phyloP scores from a whole-genome alignment of 1,140 invertebrate genomes.

The Idris sp. region DNA sequence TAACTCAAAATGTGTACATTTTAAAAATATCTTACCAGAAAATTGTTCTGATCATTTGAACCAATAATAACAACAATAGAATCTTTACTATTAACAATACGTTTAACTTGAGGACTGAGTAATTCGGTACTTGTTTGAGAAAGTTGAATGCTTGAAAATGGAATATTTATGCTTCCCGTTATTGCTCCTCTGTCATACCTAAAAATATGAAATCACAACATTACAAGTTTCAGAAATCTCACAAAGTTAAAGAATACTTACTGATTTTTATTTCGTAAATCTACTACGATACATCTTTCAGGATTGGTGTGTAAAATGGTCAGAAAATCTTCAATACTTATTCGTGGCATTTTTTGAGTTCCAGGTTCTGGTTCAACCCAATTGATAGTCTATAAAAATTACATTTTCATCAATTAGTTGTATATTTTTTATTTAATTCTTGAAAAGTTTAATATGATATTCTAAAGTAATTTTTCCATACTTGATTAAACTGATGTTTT shows the following conservation, averaged over 20 bases:
- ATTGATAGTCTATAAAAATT: slow-evolving; percentile 82
- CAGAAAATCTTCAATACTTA: slow-evolving; percentile 91
- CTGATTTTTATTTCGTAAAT: slow-evolving; percentile 85
- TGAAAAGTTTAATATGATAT: slow-evolving; percentile 5
- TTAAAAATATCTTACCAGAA: slow-evolving; percentile 80
- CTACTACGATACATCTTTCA: slow-evolving; percentile 86
- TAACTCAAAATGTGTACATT: background rate
- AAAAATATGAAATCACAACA: slow-evolving; percentile 52
- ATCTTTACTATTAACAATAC: slow-evolving; percentile 80
- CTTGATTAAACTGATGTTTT: slow-evolving; percentile 82
- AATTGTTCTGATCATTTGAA: slow-evolving; percentile 85
- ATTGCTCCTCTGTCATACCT: slow-evolving; percentile 88
- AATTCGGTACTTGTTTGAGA: slow-evolving; percentile 81
- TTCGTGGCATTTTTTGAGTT: slow-evolving; percentile 82
- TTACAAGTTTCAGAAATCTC: no score
- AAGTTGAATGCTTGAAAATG: slow-evolving; percentile 86
- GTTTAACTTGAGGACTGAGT: slow-evolving; percentile 81
- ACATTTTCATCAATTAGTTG: no score
- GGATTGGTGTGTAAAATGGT: slow-evolving; percentile 83
- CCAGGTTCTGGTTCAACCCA: slow-evolving; percentile 75
- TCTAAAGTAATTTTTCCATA: slow-evolving; percentile 11
- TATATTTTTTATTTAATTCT: background rate
- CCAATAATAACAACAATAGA: slow-evolving; percentile 89
- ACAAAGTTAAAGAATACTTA: no score
- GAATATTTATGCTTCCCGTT: slow-evolving; percentile 90